Conservation (phyloP, 2,888 invertebrate genomes). For the Nycteola revayana region DNA sequence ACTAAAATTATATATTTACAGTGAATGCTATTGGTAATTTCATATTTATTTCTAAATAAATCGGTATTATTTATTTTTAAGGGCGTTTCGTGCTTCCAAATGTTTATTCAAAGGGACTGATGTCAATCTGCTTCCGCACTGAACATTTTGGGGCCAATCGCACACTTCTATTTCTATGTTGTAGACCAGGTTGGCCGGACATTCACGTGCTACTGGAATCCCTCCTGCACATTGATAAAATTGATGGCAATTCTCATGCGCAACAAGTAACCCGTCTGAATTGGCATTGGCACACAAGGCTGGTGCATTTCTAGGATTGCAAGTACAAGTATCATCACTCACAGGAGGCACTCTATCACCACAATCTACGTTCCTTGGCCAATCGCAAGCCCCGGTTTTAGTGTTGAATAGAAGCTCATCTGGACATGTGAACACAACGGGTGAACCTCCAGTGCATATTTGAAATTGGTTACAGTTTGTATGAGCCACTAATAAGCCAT, state of each 20-base stretch:
- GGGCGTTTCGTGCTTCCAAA: slow-evolving; percentile 14
- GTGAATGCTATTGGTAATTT: too few species aligned
- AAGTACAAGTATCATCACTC: slow-evolving; percentile 18
- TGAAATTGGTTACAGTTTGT: slow-evolving; percentile 47
- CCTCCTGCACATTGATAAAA: slow-evolving; percentile 35
- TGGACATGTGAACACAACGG: slow-evolving; percentile 35
- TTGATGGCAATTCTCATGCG: slow-evolving; percentile 42
- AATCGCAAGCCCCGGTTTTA: slow-evolving; percentile 37
- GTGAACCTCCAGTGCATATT: slow-evolving; percentile 36
- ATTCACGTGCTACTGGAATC: slow-evolving; percentile 27
- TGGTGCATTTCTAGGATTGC: slow-evolving; percentile 35
- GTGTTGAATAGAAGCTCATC: slow-evolving; percentile 39
- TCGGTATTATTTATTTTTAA: slow-evolving; percentile 12
- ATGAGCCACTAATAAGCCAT: slow-evolving; percentile 45
- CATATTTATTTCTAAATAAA: too few species aligned
- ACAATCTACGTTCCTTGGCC: slow-evolving; percentile 44
- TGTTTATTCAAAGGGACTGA: slow-evolving; percentile 28
- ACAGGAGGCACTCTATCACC: slow-evolving; percentile 32
- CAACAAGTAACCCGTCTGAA: slow-evolving; percentile 32
- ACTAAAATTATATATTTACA: too few species aligned
- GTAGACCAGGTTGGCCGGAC: slow-evolving; percentile 26
- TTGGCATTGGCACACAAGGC: slow-evolving; percentile 24
- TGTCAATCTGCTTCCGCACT: slow-evolving; percentile 23
- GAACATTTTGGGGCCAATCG: slow-evolving; percentile 34
- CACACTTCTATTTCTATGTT: slow-evolving; percentile 29